Percentiles rank a stretch among this genome's conserved stretches.
Conservation (phyloP, 2,888 invertebrate species). For the Sphaerophoria taeniata region DNA sequence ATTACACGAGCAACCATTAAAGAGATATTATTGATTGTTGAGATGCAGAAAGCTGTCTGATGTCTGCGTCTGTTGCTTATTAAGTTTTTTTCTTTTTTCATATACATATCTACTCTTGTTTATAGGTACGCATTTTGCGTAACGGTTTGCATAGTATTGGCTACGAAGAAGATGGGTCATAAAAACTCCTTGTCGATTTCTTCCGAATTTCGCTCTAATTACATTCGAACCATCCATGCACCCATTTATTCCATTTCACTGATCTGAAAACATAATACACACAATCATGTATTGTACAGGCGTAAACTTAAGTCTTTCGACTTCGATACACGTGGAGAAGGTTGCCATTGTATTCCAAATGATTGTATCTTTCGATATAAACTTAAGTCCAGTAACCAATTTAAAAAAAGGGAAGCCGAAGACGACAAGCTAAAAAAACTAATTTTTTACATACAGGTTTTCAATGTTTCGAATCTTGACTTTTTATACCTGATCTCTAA, state of each 20-base stretch:
- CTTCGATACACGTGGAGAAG: too few relatives aligned
- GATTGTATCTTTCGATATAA: too few relatives aligned
- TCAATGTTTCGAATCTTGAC: too few relatives aligned
- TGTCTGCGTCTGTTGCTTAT: conserved; percentile 52
- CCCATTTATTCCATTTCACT: conserved; percentile 43
- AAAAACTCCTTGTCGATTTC: conserved; percentile 69
- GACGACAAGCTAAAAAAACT: too few relatives aligned
- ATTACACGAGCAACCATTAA: conserved; percentile 69
- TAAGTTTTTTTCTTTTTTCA: too few relatives aligned
- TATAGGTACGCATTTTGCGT: conserved; percentile 47
- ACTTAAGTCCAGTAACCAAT: too few relatives aligned
- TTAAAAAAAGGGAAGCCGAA: too few relatives aligned
- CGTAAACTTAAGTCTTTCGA: too few relatives aligned
- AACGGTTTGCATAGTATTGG: conserved; percentile 39
- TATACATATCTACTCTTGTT: not conserved
- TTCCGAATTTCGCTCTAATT: conserved; percentile 71
- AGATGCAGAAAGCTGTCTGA: conserved; percentile 52
- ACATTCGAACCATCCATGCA: conserved; percentile 71
- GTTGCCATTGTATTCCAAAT: too few relatives aligned
- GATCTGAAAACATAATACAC: conserved; percentile 48
- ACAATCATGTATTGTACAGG: not conserved
- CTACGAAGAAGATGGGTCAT: conserved; percentile 58
- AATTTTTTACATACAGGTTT: too few relatives aligned
- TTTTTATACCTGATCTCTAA: too few relatives aligned
- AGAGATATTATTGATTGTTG: conserved; percentile 72